Evolutionary conservation across 2,888 invertebrate species (phyloP).

Genomic region (Caenorhabditis angaria): DNA sequence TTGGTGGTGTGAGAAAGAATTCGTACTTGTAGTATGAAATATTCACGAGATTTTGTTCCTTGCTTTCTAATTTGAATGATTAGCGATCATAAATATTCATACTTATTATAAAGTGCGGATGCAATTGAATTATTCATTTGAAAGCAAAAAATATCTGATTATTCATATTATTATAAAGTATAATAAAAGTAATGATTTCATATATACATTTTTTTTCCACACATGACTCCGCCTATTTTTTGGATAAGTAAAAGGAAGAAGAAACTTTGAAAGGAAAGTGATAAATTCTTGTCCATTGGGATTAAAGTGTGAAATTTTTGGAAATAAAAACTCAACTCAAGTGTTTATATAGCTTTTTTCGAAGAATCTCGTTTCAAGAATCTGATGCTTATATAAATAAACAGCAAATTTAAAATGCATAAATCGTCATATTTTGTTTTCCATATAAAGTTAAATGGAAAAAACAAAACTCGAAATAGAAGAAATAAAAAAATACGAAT

Average conservation of each 20-base stretch:
- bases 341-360: not conserved
- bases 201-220: not conserved
- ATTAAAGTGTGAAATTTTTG: no score
- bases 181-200: not conserved
- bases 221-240: not conserved
- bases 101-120: not conserved
- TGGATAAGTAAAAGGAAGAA: not conserved
- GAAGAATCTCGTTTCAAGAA: not conserved
- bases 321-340: no score
- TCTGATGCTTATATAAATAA: not conserved
- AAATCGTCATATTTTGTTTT: not conserved
- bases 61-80: not conserved
- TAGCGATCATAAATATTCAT: not conserved
- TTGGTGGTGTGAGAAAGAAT: no score
- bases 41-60: not conserved
- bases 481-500: not conserved
- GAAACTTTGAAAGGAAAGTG: not conserved
- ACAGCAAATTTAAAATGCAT: slow-evolving; percentile 1
- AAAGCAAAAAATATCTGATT: not conserved
- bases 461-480: not conserved
- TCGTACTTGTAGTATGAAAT: no score
- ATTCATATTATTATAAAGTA: slow-evolving; percentile 2
- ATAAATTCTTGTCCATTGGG: no score
- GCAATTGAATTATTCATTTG: not conserved
- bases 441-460: not conserved